These are phyloP conservation scores for Tetramorium parvispinum DNA, from an alignment of 1,140 invertebrate genomes.

Conservation along the genomic window DNA sequence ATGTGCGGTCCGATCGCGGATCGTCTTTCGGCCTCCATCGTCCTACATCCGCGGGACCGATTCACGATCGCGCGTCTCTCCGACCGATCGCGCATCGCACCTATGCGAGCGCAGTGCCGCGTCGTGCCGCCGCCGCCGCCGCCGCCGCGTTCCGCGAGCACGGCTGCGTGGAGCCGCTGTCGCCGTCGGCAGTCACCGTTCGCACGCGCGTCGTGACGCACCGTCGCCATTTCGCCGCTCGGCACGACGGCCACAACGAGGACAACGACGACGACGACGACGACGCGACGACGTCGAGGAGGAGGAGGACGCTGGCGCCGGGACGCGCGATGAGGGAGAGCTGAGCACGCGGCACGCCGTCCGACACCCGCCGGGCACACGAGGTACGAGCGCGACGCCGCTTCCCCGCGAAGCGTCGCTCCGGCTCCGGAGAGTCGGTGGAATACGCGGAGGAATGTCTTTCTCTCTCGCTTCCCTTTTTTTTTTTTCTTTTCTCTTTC, in stretches of 20 bases:
- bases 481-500: too few relatives aligned
- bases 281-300: too few relatives aligned
- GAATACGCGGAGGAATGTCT: too few relatives aligned
- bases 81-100: background rate
- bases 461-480: too few relatives aligned
- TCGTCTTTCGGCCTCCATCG: background rate
- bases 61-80: background rate
- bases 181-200: constrained; percentile 9
- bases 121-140: background rate
- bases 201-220: constrained; percentile 33
- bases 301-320: background rate
- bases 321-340: constrained; percentile 71
- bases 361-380: constrained; percentile 25
- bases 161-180: background rate
- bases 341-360: constrained; percentile 68
- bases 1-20: background rate
- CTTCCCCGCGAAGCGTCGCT: background rate
- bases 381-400: constrained; percentile 61
- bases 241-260: background rate
- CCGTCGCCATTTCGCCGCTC: background rate
- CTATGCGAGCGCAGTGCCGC: constrained; percentile 9
- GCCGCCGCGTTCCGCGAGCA: background rate
- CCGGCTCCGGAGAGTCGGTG: too few relatives aligned
- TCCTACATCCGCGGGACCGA: background rate
- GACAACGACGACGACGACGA: background rate